Conservation (phyloP, 2,888 invertebrate species). For the Sinohyriopsis cumingii region DNA sequence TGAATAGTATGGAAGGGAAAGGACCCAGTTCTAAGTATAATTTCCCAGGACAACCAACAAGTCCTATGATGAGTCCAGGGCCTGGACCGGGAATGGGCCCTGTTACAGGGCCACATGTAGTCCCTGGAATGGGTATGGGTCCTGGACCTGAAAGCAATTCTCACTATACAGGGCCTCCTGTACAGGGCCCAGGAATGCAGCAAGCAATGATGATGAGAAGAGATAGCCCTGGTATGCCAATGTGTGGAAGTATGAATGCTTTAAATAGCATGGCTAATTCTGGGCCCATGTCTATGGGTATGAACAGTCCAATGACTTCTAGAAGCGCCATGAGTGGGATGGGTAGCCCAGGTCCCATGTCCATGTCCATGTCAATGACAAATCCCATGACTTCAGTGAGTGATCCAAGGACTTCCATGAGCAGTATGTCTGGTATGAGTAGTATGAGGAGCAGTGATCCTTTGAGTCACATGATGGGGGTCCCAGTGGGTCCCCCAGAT, state of each 20-base stretch:
- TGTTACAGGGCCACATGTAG: slow-evolving; percentile 16
- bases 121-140: slow-evolving; percentile 40
- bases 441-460: slow-evolving; percentile 41
- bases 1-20: slow-evolving; percentile 81
- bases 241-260: slow-evolving; percentile 24
- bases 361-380: slow-evolving; percentile 36
- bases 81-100: slow-evolving; percentile 42
- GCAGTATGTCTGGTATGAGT: slow-evolving; percentile 50
- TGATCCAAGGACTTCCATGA: slow-evolving; percentile 41
- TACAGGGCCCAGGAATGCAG: slow-evolving; percentile 32
- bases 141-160: slow-evolving; percentile 23
- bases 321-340: slow-evolving; percentile 32
- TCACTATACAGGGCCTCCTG: neutral
- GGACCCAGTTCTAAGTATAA: slow-evolving; percentile 82
- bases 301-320: slow-evolving; percentile 34
- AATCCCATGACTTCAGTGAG: slow-evolving; percentile 26
- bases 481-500: slow-evolving; percentile 17
- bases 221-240: slow-evolving; percentile 21
- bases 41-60: slow-evolving; percentile 72
- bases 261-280: slow-evolving; percentile 40
- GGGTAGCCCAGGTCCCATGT: slow-evolving; percentile 42
- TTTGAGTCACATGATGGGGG: slow-evolving; percentile 35
- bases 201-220: slow-evolving; percentile 44
- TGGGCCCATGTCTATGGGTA: slow-evolving; percentile 34
- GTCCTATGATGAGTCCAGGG: slow-evolving; percentile 41